A percentile compares a stretch with the other conserved stretches of the same genome.
Conservation (phyloP, 2,888 invertebrate species). For the Fissipunctia ypsillon region DNA sequence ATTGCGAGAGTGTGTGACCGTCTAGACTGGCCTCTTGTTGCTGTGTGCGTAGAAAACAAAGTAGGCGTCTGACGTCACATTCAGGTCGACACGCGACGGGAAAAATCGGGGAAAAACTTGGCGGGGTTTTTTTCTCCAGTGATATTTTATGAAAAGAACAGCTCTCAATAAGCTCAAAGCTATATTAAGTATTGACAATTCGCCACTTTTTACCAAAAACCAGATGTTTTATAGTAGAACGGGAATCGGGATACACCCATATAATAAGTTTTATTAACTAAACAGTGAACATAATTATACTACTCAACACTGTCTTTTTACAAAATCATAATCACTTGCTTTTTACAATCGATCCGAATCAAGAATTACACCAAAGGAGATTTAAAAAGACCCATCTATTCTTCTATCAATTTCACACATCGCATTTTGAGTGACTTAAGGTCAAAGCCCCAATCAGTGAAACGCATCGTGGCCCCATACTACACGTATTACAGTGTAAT, state of each 20-base stretch:
- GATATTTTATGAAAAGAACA: background rate
- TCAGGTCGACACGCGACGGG: background rate
- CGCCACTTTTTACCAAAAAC: background rate
- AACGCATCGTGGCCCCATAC: slow-evolving; percentile 73
- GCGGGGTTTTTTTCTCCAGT: background rate
- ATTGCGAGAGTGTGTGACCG: slow-evolving; percentile 51
- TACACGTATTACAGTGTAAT: slow-evolving; percentile 70
- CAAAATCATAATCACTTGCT: background rate
- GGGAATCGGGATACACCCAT: background rate
- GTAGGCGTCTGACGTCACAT: slow-evolving; percentile 22
- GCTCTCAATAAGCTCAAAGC: background rate
- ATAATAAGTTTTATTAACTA: no score
- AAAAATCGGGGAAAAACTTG: background rate
- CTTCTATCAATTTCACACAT: slow-evolving; percentile 39
- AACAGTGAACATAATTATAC: no score
- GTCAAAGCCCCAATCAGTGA: slow-evolving; percentile 67
- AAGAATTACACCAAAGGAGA: background rate
- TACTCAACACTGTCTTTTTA: background rate
- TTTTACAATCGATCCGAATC: background rate
- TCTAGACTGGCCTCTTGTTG: slow-evolving; percentile 37
- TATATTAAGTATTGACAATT: background rate
- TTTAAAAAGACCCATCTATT: slow-evolving; percentile 2
- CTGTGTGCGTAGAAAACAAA: slow-evolving; percentile 64
- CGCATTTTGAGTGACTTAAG: slow-evolving; percentile 54
- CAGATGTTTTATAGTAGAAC: background rate